A percentile compares a stretch with the other conserved stretches of the same genome.
These are phyloP conservation scores for Limnephilus marmoratus DNA, from an alignment of 2,888 invertebrate species.

Conservation along the genomic window DNA sequence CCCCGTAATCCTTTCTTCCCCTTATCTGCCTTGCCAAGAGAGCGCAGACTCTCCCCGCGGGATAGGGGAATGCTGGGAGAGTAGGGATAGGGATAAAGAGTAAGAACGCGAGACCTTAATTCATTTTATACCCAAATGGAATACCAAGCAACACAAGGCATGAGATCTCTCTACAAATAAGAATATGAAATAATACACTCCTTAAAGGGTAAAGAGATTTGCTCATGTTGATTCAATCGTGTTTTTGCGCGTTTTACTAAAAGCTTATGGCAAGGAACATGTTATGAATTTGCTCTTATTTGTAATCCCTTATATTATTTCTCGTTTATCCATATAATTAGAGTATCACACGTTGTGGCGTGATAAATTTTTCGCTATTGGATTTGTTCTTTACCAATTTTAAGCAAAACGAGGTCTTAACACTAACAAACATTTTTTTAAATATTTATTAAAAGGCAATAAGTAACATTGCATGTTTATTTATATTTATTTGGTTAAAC, in stretches of 20 bases:
- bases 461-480: too few species aligned
- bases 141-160: conserved; percentile 31
- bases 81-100: background rate
- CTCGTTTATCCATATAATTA: background rate
- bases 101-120: conserved; percentile 21
- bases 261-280: background rate
- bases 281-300: background rate
- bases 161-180: background rate
- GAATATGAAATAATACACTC: background rate
- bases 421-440: too few species aligned
- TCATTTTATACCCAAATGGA: conserved; percentile 41
- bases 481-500: too few species aligned
- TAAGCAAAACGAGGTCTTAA: background rate
- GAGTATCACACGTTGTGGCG: background rate
- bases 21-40: background rate
- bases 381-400: background rate
- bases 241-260: background rate
- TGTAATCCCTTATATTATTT: background rate
- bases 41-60: background rate
- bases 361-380: background rate
- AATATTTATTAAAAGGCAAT: too few species aligned
- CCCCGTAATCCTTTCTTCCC: background rate
- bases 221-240: background rate
- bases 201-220: background rate
- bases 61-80: background rate